Evolutionary conservation across 2,113 vertebrate species (phyloP).

Genomic region (Sinocyclocheilus maitianheensis): DNA sequence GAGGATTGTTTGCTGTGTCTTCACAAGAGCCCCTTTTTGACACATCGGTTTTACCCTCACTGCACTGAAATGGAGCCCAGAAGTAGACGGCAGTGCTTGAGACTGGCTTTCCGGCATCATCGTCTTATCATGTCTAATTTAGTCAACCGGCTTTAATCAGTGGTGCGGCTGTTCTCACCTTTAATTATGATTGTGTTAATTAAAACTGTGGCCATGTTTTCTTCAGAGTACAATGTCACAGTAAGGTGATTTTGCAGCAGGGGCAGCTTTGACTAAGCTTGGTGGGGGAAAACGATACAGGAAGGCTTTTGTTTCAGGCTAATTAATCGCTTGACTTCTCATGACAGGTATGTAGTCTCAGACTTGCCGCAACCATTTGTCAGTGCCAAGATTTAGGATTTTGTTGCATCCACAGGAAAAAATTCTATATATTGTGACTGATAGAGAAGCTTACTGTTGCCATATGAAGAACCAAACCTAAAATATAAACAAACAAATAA

Average conservation of each 20-base stretch:
- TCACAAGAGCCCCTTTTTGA: conserved; percentile 51
- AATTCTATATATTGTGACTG: conserved; percentile 1
- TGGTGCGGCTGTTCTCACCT: conserved; percentile 47
- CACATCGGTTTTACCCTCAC: conserved; percentile 56
- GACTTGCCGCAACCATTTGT: conserved; percentile 13
- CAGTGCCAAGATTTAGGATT: conserved; percentile 16
- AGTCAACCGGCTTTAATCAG: conserved; percentile 26
- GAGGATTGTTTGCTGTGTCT: conserved; percentile 52
- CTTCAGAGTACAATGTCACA: conserved; percentile 42
- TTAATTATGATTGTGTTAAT: conserved; percentile 28
- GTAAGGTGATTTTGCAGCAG: conserved; percentile 53
- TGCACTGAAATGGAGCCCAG: conserved; percentile 8
- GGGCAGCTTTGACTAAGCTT: not conserved
- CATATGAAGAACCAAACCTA: not conserved
- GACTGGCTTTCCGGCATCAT: not conserved
- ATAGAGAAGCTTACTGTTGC: not conserved
- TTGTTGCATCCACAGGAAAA: not conserved
- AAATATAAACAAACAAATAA: not conserved
- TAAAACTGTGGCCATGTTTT: conserved; percentile 22
- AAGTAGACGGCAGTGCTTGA: not conserved
- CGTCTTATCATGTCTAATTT: conserved; percentile 26
- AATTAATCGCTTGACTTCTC: conserved; percentile 26
- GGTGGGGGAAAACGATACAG: conserved; percentile 13
- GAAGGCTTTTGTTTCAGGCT: conserved; percentile 25
- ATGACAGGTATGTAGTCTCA: conserved; percentile 6